A percentile compares a stretch with the other conserved stretches of the same genome.
Conservation (phyloP, 2,113 vertebrate species). For the Nicator chloris region DNA sequence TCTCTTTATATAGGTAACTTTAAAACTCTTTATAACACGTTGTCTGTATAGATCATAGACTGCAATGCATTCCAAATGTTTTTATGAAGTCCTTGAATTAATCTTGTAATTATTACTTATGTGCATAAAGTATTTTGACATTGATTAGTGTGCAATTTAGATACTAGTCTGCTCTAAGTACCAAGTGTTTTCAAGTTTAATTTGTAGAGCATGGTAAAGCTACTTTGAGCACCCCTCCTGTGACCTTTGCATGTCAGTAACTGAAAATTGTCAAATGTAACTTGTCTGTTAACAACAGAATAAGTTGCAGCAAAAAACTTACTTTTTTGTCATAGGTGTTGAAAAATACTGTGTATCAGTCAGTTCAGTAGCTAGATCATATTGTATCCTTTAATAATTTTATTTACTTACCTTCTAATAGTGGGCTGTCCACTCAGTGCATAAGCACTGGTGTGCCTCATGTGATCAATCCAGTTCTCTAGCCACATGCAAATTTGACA, state of each 20-base stretch:
- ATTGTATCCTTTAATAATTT: background rate
- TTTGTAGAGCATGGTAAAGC: background rate
- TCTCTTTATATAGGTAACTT: slow-evolving; percentile 81
- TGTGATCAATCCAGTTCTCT: background rate
- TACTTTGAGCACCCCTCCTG: background rate
- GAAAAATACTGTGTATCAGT: background rate
- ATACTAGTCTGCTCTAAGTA: background rate
- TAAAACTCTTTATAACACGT: background rate
- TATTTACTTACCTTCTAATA: background rate
- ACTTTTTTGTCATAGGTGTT: background rate
- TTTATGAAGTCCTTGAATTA: background rate
- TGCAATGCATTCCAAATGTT: background rate
- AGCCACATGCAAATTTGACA: background rate
- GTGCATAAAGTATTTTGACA: background rate
- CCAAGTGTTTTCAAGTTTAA: background rate
- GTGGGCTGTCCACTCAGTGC: background rate
- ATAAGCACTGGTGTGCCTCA: background rate
- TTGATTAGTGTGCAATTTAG: background rate
- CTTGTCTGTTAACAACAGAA: background rate
- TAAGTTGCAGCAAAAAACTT: background rate
- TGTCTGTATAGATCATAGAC: background rate
- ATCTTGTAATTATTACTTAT: background rate
- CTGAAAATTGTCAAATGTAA: background rate
- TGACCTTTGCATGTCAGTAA: background rate
- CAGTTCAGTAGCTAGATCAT: background rate